phyloP scores from a whole-genome alignment of 2,113 vertebrate species.

The Aphyosemion australe region DNA sequence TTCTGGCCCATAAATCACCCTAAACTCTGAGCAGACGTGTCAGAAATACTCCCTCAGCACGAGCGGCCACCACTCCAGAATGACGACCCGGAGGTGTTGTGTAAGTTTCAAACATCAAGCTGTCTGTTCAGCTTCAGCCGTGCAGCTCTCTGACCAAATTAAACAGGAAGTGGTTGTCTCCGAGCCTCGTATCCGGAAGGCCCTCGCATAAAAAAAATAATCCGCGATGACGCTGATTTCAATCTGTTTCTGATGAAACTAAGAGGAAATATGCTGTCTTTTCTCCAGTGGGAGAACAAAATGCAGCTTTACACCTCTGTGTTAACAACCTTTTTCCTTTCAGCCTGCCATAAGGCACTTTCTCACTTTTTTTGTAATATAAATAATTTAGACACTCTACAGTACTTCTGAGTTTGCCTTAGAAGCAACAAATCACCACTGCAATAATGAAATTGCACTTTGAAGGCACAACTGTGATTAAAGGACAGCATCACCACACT shows the following conservation, averaged over 20 bases:
- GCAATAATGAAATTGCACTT: constrained; percentile 34
- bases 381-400: constrained; percentile 45
- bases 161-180: constrained; percentile 49
- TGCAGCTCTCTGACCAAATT: constrained; percentile 48
- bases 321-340: constrained; percentile 26
- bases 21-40: constrained; percentile 41
- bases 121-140: constrained; percentile 45
- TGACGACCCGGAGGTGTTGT: constrained; percentile 56
- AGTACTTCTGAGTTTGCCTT: constrained; percentile 49
- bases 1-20: constrained; percentile 41
- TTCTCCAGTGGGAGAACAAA: constrained; percentile 23
- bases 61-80: constrained; percentile 50
- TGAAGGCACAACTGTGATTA: constrained; percentile 23
- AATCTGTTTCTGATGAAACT: constrained; percentile 58
- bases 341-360: constrained; percentile 19
- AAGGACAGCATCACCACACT: constrained; percentile 5
- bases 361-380: constrained; percentile 39
- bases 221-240: constrained; percentile 51
- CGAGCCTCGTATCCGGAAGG: constrained; percentile 17
- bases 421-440: constrained; percentile 24
- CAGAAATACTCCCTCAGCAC: constrained; percentile 52
- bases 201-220: constrained; percentile 42
- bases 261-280: constrained; percentile 37
- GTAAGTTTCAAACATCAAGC: constrained; percentile 61
- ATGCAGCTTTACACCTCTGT: constrained; percentile 33